Evolutionary conservation across 1,140 invertebrate species (phyloP).

Genomic region (Thereuonema tuberculata): DNA sequence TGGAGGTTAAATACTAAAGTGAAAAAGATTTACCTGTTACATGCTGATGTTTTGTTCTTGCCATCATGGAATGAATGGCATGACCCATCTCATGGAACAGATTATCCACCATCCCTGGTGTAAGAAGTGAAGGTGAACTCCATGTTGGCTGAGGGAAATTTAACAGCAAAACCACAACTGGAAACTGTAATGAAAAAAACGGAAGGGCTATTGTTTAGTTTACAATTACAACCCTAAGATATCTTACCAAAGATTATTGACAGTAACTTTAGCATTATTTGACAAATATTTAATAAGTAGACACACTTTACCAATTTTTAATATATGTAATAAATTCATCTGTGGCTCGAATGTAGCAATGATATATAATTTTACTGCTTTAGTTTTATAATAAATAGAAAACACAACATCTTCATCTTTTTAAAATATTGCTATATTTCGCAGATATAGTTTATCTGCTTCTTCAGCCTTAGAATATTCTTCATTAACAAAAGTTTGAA

Average conservation of each 20-base stretch:
- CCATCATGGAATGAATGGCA: slow-evolving; percentile 98
- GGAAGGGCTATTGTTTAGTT: background rate
- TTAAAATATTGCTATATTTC: too few species aligned
- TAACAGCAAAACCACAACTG: slow-evolving; percentile 87
- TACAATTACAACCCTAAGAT: slow-evolving; percentile 8
- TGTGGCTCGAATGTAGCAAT: too few species aligned
- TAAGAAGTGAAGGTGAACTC: slow-evolving; percentile 56
- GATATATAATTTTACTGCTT: too few species aligned
- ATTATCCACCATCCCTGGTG: slow-evolving; percentile 77
- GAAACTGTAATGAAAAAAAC: slow-evolving; percentile 27
- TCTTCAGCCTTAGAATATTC: too few species aligned
- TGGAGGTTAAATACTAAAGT: too few species aligned
- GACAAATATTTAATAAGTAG: background rate
- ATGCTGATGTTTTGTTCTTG: slow-evolving; percentile 87
- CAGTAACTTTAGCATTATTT: background rate
- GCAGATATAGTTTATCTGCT: too few species aligned
- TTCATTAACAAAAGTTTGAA: too few species aligned
- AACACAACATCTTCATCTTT: too few species aligned
- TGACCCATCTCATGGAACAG: slow-evolving; percentile 99
- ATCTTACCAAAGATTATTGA: background rate
- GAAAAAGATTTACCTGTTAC: slow-evolving; percentile 63
- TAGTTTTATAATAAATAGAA: too few species aligned
- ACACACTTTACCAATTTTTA: too few species aligned
- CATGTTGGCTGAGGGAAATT: slow-evolving; percentile 55
- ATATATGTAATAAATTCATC: too few species aligned